Base-by-base conservation (phyloP, 2,113 vertebrate genomes). In the Casuarius casuarius region DNA sequence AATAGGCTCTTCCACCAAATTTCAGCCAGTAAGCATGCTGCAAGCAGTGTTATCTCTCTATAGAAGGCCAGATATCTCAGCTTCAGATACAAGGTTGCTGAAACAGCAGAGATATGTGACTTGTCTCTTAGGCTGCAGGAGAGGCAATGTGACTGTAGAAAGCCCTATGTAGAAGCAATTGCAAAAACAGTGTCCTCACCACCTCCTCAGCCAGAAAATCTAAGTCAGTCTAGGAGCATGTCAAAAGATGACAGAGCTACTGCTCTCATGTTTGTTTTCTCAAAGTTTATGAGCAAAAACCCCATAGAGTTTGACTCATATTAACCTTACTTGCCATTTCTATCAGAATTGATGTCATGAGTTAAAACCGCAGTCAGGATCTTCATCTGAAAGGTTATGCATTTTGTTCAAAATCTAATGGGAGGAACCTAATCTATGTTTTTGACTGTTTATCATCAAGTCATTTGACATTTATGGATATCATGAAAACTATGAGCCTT, bases 211-310 rank as follows among this genome's bases (percentile, higher is more conserved):
- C 79, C 1, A 80, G 52, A 31, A 90, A 92, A 80, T 72, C 49
- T 93, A 63, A 78, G 81, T 31, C 38, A 81, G 16, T 12, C 20
- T 62, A 62, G 49, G 13, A 90, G 4, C 44, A 68, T 63, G 75
- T 72, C 22, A 75, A 84, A 83, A 51, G 73, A 46, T 31, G 33
- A 33, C 31, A 70, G 29, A 92, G 23, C 38, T 94, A n/a, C 76
- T 82, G n/a, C 61, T 95, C 58, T 93, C 75, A 76, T 0, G 0
- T 54, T 87, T 83, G 29, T 66, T 93, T 96, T 42, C 68, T 83
- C 67, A 83, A 89, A 83, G 67, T 67, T 85, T 93, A 80, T 59
- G 90, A 94, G 73, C 26, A 90, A 80, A 94, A 87, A 19, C n/a
- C 22, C 48, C 42, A 8, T 31, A 86, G 25, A 86, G 26, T 1